Conservation (phyloP, 2,113 vertebrate species). For the Dasyurus viverrinus region DNA sequence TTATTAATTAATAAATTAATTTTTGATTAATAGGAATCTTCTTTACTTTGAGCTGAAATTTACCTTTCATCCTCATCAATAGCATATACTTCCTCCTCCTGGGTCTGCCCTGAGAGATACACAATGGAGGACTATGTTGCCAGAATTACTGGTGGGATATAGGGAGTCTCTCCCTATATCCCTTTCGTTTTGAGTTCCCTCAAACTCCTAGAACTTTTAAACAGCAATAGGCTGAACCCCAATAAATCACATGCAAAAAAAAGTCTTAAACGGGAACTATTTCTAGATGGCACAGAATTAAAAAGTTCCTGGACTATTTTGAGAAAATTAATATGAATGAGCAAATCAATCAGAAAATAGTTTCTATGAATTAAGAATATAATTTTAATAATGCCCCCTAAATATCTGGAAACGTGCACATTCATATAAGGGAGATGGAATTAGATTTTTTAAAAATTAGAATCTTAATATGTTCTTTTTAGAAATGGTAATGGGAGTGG, state of each 20-base stretch:
- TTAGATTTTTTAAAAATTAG: not conserved
- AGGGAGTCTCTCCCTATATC: not conserved
- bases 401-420: not conserved
- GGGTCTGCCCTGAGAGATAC: not conserved
- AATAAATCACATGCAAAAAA: not conserved
- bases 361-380: not conserved
- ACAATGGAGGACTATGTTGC: not conserved
- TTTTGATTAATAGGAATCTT: not conserved
- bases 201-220: not conserved
- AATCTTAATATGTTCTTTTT: not conserved
- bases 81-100: not conserved
- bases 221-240: not conserved
- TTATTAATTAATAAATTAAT: too few relatives aligned
- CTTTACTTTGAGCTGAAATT: not conserved
- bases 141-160: not conserved
- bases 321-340: not conserved
- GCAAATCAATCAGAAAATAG: conserved; percentile 1
- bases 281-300: not conserved
- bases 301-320: conserved; percentile 1
- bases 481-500: not conserved
- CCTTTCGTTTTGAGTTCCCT: not conserved
- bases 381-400: not conserved
- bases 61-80: not conserved
- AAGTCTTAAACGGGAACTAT: not conserved
- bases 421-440: not conserved